Base-by-base conservation (phyloP, 2,797 vertebrate genomes). In the Thamnophis elegans region DNA sequence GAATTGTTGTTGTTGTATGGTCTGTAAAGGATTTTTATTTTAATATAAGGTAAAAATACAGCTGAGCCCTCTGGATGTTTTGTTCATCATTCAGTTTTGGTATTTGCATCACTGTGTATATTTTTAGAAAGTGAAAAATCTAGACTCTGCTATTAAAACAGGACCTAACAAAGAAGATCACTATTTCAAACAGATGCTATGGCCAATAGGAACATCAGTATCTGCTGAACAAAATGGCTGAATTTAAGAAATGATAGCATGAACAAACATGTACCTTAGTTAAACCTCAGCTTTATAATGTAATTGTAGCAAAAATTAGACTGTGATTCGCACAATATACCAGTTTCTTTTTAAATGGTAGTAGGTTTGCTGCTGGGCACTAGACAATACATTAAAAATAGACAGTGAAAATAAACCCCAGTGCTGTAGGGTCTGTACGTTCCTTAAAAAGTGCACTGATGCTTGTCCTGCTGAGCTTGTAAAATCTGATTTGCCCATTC, bases 401-500 rank as follows among this genome's bases (percentile, higher is more conserved):
- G 42, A 65, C 3, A 54, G 16, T n/a, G 12, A 53, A 22, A 60
- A 60, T 42, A 54, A 78, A 14, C 5, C 13, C 22, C 9, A 2
- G 25, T 28, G 55, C 22, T 82, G 22, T 20, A 11, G 16, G 36
- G 22, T 58, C 1, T 53, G 20, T 68, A 58, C 13, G 68, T 93
- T 90, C 9, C 85, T 86, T 16, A 13, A 53, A 62, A 89, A 95
- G 82, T 4, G 85, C 54, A 89, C 14, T 89, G 90, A 6, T 25
- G 25, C n/a, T 91, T 53, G 91, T 9, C 11, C 86, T 92, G 85
- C 11, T 90, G 91, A 62, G 91, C 7, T 93, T 95, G 90, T 92
- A 82, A 94, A 95, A 92, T 92, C 90, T 94, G 36, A 85, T 53
- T 58, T 25, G 26, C 89, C 2, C 65, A 92, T 25, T 89, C 56